phyloP scores from a whole-genome alignment of 2,888 invertebrate genomes.

The Zaprionus bogoriensis region DNA sequence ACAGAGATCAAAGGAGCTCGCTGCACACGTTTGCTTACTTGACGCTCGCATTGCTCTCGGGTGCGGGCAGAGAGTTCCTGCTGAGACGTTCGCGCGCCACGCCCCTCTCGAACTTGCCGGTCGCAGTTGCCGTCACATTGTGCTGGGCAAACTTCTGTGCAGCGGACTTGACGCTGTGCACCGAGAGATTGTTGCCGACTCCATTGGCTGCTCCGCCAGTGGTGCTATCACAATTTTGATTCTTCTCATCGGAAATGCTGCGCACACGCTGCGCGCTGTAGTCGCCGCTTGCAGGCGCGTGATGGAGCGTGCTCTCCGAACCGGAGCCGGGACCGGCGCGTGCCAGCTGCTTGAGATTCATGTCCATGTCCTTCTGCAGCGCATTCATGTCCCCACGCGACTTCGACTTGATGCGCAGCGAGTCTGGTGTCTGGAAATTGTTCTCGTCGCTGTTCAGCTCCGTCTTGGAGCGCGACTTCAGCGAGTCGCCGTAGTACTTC shows the following conservation, averaged over 20 bases:
- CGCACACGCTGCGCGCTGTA: constrained; percentile 74
- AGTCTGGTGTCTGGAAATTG: constrained; percentile 76
- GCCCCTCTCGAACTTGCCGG: constrained; percentile 76
- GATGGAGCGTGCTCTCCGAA: constrained; percentile 74
- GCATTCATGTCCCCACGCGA: constrained; percentile 81
- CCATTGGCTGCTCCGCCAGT: constrained; percentile 28
- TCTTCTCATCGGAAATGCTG: constrained; percentile 83
- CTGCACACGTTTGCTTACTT: constrained; percentile 36
- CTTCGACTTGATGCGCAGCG: constrained; percentile 82
- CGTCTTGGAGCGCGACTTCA: constrained; percentile 84
- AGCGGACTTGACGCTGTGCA: constrained; percentile 54
- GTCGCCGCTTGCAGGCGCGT: constrained; percentile 28
- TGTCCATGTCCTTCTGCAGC: constrained; percentile 80
- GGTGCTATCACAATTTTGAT: constrained; percentile 81
- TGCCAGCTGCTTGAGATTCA: constrained; percentile 78
- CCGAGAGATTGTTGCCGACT: constrained; percentile 20
- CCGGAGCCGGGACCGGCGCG: constrained; percentile 71
- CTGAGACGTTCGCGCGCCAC: constrained; percentile 59
- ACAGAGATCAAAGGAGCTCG: no score
- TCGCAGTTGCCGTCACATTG: constrained; percentile 30
- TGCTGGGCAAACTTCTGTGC: constrained; percentile 62
- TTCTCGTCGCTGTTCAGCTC: constrained; percentile 81
- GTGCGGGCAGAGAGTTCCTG: constrained; percentile 56
- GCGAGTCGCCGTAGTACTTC: constrained; percentile 92
- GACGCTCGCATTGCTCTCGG: constrained; percentile 49